These are phyloP conservation scores for Caenorhabditis zanzibari DNA, from an alignment of 2,888 invertebrate species.

Conservation along the genomic window DNA sequence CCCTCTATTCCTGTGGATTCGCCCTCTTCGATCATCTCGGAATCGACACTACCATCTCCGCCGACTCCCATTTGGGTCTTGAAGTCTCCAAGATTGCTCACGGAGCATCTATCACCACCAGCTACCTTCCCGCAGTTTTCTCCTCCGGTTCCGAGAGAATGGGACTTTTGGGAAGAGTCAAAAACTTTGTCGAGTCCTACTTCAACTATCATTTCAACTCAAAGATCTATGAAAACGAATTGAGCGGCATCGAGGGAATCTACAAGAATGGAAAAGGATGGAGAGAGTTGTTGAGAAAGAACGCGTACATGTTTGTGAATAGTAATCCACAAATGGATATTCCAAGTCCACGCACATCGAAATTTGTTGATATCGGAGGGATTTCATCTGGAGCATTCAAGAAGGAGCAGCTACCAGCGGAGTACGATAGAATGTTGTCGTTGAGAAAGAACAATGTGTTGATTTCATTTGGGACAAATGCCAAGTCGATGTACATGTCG, in stretches of 20 bases:
- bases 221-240: slow-evolving; percentile 48
- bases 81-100: slow-evolving; percentile 54
- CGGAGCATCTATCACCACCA: slow-evolving; percentile 55
- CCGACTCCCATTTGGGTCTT: slow-evolving; percentile 52
- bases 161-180: slow-evolving; percentile 41
- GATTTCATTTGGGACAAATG: slow-evolving; percentile 62
- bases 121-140: slow-evolving; percentile 56
- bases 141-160: slow-evolving; percentile 51
- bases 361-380: slow-evolving; percentile 57
- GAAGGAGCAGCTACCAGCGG: slow-evolving; percentile 23
- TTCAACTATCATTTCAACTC: slow-evolving; percentile 59
- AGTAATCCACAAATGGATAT: slow-evolving; percentile 60
- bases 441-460: slow-evolving; percentile 53
- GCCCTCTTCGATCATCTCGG: slow-evolving; percentile 63
- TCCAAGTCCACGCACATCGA: slow-evolving; percentile 56
- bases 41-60: slow-evolving; percentile 48
- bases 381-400: slow-evolving; percentile 47
- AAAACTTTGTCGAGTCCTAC: slow-evolving; percentile 54
- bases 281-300: slow-evolving; percentile 47
- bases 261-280: slow-evolving; percentile 43
- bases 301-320: slow-evolving; percentile 60
- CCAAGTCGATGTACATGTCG: slow-evolving; percentile 54
- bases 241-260: slow-evolving; percentile 18
- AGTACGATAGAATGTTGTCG: slow-evolving; percentile 49
- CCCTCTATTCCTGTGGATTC: slow-evolving; percentile 69